A percentile compares a stretch with the other conserved stretches of the same genome.
These are phyloP conservation scores for Miichthys miiuy DNA, from an alignment of 2,797 vertebrate genomes.

Conservation along the genomic window DNA sequence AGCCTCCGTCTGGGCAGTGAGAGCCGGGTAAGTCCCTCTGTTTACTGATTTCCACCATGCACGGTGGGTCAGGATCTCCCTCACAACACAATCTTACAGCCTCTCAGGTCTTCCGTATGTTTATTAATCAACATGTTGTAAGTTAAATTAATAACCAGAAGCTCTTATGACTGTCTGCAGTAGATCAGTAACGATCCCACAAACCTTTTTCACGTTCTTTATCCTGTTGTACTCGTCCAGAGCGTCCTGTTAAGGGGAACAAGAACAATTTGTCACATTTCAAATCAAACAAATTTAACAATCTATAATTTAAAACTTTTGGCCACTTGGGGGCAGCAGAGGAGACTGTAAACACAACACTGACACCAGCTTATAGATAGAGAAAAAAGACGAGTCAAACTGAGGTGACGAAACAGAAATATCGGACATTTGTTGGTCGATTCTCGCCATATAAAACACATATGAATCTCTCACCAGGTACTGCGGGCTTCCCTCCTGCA, in stretches of 20 bases:
- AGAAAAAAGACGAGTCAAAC: too few relatives aligned
- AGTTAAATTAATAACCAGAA: not conserved
- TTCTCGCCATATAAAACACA: not conserved
- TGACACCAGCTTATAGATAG: too few relatives aligned
- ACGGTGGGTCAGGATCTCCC: too few relatives aligned
- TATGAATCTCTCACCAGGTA: conserved; percentile 81
- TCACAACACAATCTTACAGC: too few relatives aligned
- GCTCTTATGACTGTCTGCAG: not conserved
- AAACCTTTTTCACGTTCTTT: conserved; percentile 84
- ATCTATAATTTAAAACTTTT: not conserved
- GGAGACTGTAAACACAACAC: not conserved
- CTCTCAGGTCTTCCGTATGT: too few relatives aligned
- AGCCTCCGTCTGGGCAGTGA: too few relatives aligned
- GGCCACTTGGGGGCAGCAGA: not conserved
- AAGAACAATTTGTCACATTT: not conserved
- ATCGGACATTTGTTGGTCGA: not conserved
- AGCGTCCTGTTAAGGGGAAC: conserved; percentile 78
- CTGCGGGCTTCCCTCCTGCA: conserved; percentile 86
- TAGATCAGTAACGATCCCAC: conserved; percentile 48
- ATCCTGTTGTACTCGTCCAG: conserved; percentile 87
- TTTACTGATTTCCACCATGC: too few relatives aligned
- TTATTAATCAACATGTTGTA: not conserved
- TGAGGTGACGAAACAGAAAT: too few relatives aligned
- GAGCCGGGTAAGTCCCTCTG: too few relatives aligned
- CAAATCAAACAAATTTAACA: conserved; percentile 1